A percentile compares a stretch with the other conserved stretches of the same genome.
Evolutionary conservation across 2,888 invertebrate genomes (phyloP).

Genomic region (Melipona beecheii): DNA sequence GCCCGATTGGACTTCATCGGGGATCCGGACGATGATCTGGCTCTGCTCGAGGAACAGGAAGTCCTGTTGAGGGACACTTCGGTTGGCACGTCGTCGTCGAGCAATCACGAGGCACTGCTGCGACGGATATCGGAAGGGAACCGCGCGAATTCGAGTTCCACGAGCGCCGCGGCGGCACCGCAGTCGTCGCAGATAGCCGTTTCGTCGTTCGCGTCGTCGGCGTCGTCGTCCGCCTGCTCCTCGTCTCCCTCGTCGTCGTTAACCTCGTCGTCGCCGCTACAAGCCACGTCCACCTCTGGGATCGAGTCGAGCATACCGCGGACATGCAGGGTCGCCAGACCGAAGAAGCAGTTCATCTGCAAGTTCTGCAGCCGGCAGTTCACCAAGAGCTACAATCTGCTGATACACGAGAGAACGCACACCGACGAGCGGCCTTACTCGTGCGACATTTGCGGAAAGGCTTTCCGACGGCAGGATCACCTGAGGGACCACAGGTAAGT

Average conservation of each 20-base stretch:
- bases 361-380: slow-evolving; percentile 98
- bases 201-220: slow-evolving; percentile 58
- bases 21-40: slow-evolving; percentile 88
- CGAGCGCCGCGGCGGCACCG: not conserved
- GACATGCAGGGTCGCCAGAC: slow-evolving; percentile 79
- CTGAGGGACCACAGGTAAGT: slow-evolving; percentile 96
- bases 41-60: slow-evolving; percentile 91
- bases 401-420: slow-evolving; percentile 99
- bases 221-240: slow-evolving; percentile 62
- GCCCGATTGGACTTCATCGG: slow-evolving; percentile 78
- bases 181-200: slow-evolving; percentile 36
- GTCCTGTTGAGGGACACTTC: slow-evolving; percentile 86
- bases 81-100: slow-evolving; percentile 46
- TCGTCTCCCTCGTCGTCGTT: slow-evolving; percentile 64
- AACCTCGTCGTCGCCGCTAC: slow-evolving; percentile 65
- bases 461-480: slow-evolving; percentile 98
- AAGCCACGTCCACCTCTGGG: slow-evolving; percentile 74
- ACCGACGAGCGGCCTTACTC: slow-evolving; percentile 98
- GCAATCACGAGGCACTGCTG: slow-evolving; percentile 76
- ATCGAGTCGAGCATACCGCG: slow-evolving; percentile 70
- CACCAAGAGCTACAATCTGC: slow-evolving; percentile 98
- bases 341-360: slow-evolving; percentile 98
- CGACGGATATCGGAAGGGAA: slow-evolving; percentile 77
- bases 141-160: slow-evolving; percentile 34
- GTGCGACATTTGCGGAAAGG: slow-evolving; percentile 99